Conservation (phyloP, 2,797 vertebrate genomes). For the Limnodromus scolopaceus region DNA sequence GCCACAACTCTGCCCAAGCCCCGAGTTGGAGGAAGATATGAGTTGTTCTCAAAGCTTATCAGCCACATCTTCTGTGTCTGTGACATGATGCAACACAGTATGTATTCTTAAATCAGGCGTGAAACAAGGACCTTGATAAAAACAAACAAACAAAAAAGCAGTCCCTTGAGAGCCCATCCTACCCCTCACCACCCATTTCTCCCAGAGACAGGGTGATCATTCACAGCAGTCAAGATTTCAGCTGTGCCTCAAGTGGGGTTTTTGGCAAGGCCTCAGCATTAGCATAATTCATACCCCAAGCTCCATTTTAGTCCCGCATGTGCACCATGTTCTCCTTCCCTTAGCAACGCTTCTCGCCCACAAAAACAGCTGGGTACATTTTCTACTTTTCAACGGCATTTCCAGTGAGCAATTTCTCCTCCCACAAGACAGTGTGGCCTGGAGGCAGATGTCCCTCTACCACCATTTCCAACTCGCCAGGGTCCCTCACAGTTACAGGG, state of each 20-base stretch:
- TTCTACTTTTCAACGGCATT: background rate
- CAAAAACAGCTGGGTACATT: rapidly evolving
- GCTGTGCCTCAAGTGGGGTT: background rate
- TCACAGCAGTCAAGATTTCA: background rate
- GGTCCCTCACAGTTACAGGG: rapidly evolving
- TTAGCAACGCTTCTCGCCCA: background rate
- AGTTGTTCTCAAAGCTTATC: background rate
- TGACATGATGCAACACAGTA: background rate
- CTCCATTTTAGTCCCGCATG: background rate
- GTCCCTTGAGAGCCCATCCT: background rate
- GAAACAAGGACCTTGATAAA: background rate
- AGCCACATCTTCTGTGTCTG: background rate
- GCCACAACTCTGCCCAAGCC: background rate
- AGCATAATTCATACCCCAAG: background rate
- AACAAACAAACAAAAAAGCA: background rate
- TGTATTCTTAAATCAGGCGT: background rate
- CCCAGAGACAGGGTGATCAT: background rate
- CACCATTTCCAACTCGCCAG: rapidly evolving
- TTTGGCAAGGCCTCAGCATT: background rate
- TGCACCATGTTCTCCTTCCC: background rate
- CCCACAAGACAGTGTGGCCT: rapidly evolving
- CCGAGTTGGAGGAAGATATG: background rate
- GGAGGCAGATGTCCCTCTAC: background rate
- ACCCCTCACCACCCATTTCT: background rate
- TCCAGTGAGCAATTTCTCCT: background rate